A percentile compares a stretch with the other conserved stretches of the same genome.
Evolutionary conservation across 2,888 invertebrate genomes (phyloP).

Genomic region (Drosophila paracracens): DNA sequence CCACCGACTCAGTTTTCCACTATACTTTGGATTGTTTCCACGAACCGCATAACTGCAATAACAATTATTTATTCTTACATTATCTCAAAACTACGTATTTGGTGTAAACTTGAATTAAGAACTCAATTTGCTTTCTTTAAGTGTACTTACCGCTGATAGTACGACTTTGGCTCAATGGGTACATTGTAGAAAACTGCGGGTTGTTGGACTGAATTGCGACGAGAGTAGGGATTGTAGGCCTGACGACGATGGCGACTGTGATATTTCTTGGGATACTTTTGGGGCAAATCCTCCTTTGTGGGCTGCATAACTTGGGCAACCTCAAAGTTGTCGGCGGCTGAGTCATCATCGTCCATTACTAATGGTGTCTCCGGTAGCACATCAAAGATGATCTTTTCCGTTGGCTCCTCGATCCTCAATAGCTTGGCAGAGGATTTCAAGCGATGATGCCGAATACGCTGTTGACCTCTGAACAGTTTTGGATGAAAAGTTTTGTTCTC

Average conservation of each 20-base stretch:
- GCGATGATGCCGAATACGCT: slow-evolving; percentile 63
- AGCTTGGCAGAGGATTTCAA: slow-evolving; percentile 29
- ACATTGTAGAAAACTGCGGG: slow-evolving; percentile 14
- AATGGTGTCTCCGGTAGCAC: slow-evolving; percentile 75
- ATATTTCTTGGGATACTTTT: slow-evolving; percentile 79
- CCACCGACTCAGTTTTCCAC: slow-evolving; percentile 39
- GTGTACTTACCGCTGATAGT: slow-evolving; percentile 26
- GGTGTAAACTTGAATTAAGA: neutral
- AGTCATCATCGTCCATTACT: slow-evolving; percentile 51
- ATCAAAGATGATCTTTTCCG: slow-evolving; percentile 79
- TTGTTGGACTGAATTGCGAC: neutral
- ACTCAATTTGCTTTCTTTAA: neutral
- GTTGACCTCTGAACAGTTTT: slow-evolving; percentile 61
- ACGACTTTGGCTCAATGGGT: slow-evolving; percentile 7
- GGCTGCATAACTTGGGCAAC: slow-evolving; percentile 60
- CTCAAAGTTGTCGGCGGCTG: slow-evolving; percentile 50
- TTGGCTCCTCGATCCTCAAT: slow-evolving; percentile 36
- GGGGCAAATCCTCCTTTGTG: slow-evolving; percentile 53
- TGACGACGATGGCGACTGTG: slow-evolving; percentile 75
- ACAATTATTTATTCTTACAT: neutral
- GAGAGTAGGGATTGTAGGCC: slow-evolving; percentile 28
- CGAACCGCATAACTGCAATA: slow-evolving; percentile 36
- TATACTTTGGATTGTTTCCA: slow-evolving; percentile 47
- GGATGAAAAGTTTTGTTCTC: slow-evolving; percentile 38
- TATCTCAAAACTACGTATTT: neutral